Conservation (phyloP, 1,140 invertebrate genomes). For the Amphibalanus amphitrite region DNA sequence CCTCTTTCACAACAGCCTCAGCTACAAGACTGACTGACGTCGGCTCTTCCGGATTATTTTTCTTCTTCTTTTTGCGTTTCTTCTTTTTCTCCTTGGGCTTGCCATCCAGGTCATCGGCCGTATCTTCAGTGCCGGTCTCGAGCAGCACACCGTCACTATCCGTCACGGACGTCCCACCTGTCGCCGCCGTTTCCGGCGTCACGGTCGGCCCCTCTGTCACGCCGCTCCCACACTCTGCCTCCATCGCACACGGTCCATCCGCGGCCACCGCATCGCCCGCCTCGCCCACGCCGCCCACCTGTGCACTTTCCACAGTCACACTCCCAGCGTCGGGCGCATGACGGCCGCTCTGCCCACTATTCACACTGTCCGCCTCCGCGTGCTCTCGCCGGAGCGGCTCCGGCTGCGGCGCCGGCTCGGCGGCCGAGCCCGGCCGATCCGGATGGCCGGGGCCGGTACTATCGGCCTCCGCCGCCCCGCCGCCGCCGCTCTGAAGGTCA, state of each 20-base stretch:
- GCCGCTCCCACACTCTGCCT: neutral
- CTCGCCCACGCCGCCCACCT: neutral
- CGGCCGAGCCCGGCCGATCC: no score
- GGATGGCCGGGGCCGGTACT: no score
- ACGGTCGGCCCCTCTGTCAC: neutral
- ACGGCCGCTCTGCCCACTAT: neutral
- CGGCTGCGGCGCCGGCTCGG: no score
- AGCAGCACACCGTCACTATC: neutral
- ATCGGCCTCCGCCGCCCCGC: conserved; percentile 4
- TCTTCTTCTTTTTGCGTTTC: neutral
- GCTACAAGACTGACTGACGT: neutral
- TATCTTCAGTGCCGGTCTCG: neutral
- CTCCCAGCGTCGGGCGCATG: neutral
- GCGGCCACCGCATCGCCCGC: neutral
- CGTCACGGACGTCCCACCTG: neutral
- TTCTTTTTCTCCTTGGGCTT: neutral
- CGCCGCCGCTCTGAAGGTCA: conserved; percentile 2
- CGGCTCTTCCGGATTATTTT: neutral
- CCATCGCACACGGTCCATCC: neutral
- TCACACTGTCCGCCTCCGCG: neutral
- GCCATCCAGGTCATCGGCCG: neutral
- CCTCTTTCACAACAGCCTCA: no score
- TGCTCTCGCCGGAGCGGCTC: no score
- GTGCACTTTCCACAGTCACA: neutral
- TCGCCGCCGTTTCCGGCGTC: neutral